These are phyloP conservation scores for Embiotoca jacksoni DNA, from an alignment of 2,113 vertebrate species.

Conservation along the genomic window DNA sequence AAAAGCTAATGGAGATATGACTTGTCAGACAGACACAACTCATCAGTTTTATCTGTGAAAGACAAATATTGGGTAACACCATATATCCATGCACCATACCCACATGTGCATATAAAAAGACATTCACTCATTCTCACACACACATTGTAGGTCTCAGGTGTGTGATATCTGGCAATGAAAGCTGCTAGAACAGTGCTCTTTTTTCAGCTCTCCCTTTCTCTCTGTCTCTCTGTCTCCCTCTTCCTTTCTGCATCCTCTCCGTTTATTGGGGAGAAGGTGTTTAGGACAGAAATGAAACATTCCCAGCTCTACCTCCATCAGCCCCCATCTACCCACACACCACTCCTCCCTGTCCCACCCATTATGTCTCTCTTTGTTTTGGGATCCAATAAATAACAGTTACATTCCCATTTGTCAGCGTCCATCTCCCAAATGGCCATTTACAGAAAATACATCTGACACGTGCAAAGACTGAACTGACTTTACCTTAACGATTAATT, in stretches of 20 bases:
- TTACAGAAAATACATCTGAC: constrained; percentile 24
- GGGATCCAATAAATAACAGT: constrained; percentile 18
- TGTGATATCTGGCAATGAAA: constrained; percentile 72
- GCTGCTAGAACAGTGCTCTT: constrained; percentile 59
- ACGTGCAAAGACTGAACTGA: neutral
- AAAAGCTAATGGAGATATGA: constrained; percentile 57
- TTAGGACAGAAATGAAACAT: constrained; percentile 47
- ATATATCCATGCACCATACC: constrained; percentile 27
- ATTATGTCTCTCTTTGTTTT: constrained; percentile 25
- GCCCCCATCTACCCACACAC: neutral
- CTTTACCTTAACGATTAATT: constrained; percentile 7
- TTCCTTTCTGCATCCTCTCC: constrained; percentile 20
- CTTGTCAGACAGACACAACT: constrained; percentile 48
- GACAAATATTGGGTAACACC: constrained; percentile 22
- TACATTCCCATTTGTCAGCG: constrained; percentile 16
- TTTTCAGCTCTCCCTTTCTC: constrained; percentile 26
- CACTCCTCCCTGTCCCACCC: neutral
- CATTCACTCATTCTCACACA: constrained; percentile 15
- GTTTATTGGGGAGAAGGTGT: constrained; percentile 68
- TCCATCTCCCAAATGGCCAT: constrained; percentile 22
- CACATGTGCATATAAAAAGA: constrained; percentile 29
- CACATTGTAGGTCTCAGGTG: constrained; percentile 77
- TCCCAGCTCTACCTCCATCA: neutral
- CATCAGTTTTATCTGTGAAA: constrained; percentile 28
- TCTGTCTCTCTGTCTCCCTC: neutral